These are phyloP conservation scores for Parnassius orleans DNA, from an alignment of 2,888 invertebrate genomes.

Conservation along the genomic window DNA sequence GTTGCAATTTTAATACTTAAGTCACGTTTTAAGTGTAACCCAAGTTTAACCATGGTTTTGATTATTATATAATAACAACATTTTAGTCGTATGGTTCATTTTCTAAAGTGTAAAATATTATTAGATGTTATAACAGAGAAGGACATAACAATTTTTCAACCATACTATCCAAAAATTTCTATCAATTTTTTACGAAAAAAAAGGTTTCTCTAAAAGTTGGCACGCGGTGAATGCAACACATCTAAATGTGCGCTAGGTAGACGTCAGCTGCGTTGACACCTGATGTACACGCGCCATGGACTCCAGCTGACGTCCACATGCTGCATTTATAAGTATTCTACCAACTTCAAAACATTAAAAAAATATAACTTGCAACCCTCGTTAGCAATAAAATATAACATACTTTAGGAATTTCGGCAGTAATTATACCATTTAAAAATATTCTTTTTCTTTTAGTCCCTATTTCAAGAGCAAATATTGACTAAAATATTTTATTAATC, in stretches of 20 bases:
- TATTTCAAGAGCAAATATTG: background rate
- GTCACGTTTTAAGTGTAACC: no score
- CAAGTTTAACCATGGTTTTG: no score
- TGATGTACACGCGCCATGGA: slow-evolving; percentile 39
- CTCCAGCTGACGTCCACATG: slow-evolving; percentile 38
- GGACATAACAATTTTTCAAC: no score
- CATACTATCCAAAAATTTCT: no score
- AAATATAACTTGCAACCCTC: background rate
- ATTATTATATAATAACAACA: no score
- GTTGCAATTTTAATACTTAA: no score
- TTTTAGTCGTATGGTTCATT: no score
- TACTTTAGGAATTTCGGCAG: slow-evolving; percentile 1
- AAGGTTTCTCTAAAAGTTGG: slow-evolving; percentile 38
- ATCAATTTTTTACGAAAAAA: slow-evolving; percentile 1
- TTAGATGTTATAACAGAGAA: no score
- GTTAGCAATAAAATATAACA: slow-evolving; percentile 1
- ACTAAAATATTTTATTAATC: background rate
- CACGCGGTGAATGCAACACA: slow-evolving; percentile 60
- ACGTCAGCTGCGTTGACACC: slow-evolving; percentile 62
- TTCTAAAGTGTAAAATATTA: no score
- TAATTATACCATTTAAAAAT: background rate
- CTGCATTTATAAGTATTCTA: slow-evolving; percentile 56
- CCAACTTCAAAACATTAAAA: slow-evolving; percentile 10
- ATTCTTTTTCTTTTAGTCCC: slow-evolving; percentile 10
- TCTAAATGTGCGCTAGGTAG: slow-evolving; percentile 48